Percentiles rank a stretch among this genome's conserved stretches.
phyloP scores from a whole-genome alignment of 2,888 invertebrate genomes.

The Chalcosyrphus nemorum region DNA sequence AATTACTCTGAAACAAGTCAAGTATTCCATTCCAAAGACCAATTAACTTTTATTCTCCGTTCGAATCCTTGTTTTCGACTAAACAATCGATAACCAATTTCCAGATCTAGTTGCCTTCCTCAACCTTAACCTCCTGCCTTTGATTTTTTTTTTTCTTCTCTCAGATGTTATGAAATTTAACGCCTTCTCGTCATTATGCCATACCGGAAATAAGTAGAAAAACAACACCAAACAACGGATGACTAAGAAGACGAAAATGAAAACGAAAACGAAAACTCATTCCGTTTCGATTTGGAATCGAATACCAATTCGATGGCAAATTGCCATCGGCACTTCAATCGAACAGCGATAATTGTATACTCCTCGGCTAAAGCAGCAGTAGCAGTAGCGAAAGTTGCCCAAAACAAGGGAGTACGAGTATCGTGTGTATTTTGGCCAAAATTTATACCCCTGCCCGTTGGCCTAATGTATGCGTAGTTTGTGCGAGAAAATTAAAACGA shows the following conservation, averaged over 20 bases:
- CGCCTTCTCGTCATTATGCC: not conserved
- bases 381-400: slow-evolving; percentile 9
- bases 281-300: slow-evolving; percentile 32
- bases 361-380: not conserved
- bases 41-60: slow-evolving; percentile 3
- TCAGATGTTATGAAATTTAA: slow-evolving; percentile 10
- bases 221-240: not conserved
- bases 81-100: slow-evolving; percentile 1
- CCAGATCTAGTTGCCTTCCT: not conserved
- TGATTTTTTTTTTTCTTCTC: not conserved
- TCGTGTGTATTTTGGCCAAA: slow-evolving; percentile 7
- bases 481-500: slow-evolving; percentile 25
- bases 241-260: not conserved
- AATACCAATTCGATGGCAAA: slow-evolving; percentile 47
- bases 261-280: slow-evolving; percentile 24
- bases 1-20: not conserved
- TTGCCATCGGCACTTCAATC: slow-evolving; percentile 50
- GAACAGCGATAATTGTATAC: slow-evolving; percentile 49
- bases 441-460: slow-evolving; percentile 21
- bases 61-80: not conserved
- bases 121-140: not conserved
- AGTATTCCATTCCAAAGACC: not conserved
- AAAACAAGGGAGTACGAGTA: not conserved
- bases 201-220: slow-evolving; percentile 11
- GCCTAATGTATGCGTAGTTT: slow-evolving; percentile 31